Percentiles rank a stretch among this genome's conserved stretches.
phyloP scores from a whole-genome alignment of 2,797 vertebrate genomes.

The Catharus ustulatus region DNA sequence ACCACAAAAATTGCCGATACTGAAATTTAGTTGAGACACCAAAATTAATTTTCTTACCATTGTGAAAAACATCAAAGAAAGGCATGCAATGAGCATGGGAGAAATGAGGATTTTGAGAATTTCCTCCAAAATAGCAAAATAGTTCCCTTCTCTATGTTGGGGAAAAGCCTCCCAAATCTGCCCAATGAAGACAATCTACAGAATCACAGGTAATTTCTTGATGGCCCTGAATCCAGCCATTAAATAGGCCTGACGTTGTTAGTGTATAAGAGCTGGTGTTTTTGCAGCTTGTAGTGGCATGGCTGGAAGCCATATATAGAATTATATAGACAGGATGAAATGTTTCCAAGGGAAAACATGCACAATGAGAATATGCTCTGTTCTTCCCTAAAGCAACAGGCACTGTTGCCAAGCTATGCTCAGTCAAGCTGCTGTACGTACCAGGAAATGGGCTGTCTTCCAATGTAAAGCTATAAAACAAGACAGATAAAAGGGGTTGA shows the following conservation, averaged over 20 bases:
- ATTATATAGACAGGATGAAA: conserved; percentile 66
- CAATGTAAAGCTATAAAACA: conserved; percentile 65
- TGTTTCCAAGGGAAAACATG: conserved; percentile 67
- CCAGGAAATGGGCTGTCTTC: conserved; percentile 63
- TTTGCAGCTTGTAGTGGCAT: conserved; percentile 66
- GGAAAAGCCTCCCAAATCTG: neutral
- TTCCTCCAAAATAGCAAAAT: neutral
- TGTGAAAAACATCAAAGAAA: neutral
- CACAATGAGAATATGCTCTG: conserved; percentile 65
- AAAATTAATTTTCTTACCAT: neutral
- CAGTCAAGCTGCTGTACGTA: conserved; percentile 60
- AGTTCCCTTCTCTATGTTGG: neutral
- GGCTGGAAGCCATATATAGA: conserved; percentile 56
- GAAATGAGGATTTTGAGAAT: neutral
- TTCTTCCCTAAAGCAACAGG: conserved; percentile 66
- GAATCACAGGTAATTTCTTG: conserved; percentile 11
- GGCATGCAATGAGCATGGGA: neutral
- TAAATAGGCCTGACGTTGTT: conserved; percentile 8
- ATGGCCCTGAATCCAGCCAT: neutral
- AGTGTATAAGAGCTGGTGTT: conserved; percentile 29
- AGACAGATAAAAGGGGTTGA: conserved; percentile 59
- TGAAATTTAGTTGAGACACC: neutral
- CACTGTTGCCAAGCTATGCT: conserved; percentile 64
- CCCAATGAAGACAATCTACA: neutral
- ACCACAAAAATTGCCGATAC: neutral